Evolutionary conservation across 2,113 vertebrate species (phyloP), one percentile per base, ranked within the genome.

Genomic region (Podilymbus podiceps): DNA sequence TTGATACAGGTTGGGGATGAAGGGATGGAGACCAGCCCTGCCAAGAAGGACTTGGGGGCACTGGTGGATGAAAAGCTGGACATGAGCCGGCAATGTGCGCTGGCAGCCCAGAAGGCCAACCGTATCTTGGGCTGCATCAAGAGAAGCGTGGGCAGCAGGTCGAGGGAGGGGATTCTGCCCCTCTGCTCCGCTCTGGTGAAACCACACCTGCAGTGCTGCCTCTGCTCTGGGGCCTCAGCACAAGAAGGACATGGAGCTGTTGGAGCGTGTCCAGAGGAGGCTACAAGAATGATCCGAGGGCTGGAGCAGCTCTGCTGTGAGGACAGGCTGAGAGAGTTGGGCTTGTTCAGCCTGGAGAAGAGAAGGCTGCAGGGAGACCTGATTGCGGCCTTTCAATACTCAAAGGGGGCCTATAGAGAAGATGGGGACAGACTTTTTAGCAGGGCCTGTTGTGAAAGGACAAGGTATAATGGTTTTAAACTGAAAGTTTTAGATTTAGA

Each of bases 31-130:
- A 63, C 22, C 19, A 42, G 22, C 11, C 16, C 13, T 53, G 5
- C 13, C 7, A 21, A 46, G 30, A 38, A 49, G 11, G 14, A 12
- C 30, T 31, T 74, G 8, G 15, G 31, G 12, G 7, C 38, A 8
- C 7, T 38, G 31, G 11, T 64, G 28, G 13, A 24, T 62, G 52
- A 33, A 42, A 33, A 33, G 11, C 30, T 80, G 46, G 24, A 58
- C 11, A 25, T 28, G 35, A 77, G 33, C 50, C 1, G 2, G 12
- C 30, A 49, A 11, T 28, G 46, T 49, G 31, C 0, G 0, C 14
- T 20, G 5, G 5, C 30, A 66, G 23, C 23, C 12, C n/a, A 63
- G 25, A 63, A 27, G 1, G 21, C 44, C 4, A 40, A 0, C 15
- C 3, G 0, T 21, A 50, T 60, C 17, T 27, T 59, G 21, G 27